phyloP scores from a whole-genome alignment of 37 sponge, comb jelly and placozoan genomes.

The Beroe ovata region DNA sequence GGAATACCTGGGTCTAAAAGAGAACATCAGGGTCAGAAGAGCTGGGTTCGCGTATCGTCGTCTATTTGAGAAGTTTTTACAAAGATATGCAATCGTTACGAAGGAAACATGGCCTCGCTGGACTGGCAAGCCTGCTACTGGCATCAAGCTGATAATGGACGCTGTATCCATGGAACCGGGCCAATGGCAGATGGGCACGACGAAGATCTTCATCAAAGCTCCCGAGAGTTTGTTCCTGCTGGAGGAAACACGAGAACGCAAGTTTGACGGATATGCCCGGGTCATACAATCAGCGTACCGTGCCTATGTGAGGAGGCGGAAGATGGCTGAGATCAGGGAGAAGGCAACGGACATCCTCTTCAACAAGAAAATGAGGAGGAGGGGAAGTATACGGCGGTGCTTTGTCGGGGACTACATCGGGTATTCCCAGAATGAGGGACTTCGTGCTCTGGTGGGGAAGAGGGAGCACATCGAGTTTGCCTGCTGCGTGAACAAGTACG shows the following conservation, averaged over 20 bases:
- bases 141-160: constrained; percentile 84
- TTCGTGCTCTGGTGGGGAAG: constrained; percentile 86
- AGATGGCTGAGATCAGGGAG: constrained; percentile 61
- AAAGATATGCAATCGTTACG: constrained; percentile 88
- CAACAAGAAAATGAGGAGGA: constrained; percentile 91
- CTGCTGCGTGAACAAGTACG: constrained; percentile 88
- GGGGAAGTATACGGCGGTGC: constrained; percentile 87
- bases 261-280: constrained; percentile 93
- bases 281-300: constrained; percentile 91
- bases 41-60: constrained; percentile 96
- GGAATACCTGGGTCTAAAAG: constrained; percentile 96
- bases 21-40: constrained; percentile 94
- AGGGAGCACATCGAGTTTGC: constrained; percentile 96
- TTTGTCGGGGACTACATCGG: constrained; percentile 97
- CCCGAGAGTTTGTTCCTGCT: constrained; percentile 94
- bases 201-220: constrained; percentile 92
- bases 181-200: constrained; percentile 94
- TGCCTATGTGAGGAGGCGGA: constrained; percentile 67
- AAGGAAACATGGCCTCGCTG: constrained; percentile 91
- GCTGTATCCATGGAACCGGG: constrained; percentile 94
- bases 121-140: constrained; percentile 76
- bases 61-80: constrained; percentile 89
- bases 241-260: constrained; percentile 94
- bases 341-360: constrained; percentile 89
- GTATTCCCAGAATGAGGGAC: constrained; percentile 84